A percentile compares a stretch with the other conserved stretches of the same genome.
These are phyloP conservation scores for Cyprinella venusta DNA, from an alignment of 2,797 vertebrate genomes.

Conservation along the genomic window DNA sequence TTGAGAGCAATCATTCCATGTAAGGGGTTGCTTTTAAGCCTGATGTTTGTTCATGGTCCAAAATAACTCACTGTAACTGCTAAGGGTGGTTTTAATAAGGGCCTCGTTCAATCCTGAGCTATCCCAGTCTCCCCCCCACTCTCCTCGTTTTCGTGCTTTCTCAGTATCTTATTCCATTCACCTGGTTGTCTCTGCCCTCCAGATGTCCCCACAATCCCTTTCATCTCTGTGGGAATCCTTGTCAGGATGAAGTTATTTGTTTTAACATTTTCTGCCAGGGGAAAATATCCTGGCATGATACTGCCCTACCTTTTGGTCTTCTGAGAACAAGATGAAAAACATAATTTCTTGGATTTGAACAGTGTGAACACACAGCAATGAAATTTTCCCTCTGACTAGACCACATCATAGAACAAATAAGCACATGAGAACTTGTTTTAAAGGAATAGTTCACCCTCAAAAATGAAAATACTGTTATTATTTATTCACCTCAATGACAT, in stretches of 20 bases:
- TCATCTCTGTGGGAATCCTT: constrained; percentile 61
- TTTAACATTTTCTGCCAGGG: constrained; percentile 59
- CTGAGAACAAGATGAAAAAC: constrained; percentile 39
- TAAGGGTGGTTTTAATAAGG: constrained; percentile 62
- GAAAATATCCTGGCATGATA: constrained; percentile 52
- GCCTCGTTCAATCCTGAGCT: constrained; percentile 54
- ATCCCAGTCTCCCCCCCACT: constrained; percentile 30
- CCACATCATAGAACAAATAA: constrained; percentile 35
- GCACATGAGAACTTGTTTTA: constrained; percentile 10
- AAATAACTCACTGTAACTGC: constrained; percentile 51
- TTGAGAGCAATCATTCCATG: constrained; percentile 29
- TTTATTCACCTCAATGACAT: too few relatives aligned
- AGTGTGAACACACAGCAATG: constrained; percentile 38
- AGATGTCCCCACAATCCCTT: constrained; percentile 60
- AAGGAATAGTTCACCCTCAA: constrained; percentile 3
- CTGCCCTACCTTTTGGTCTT: constrained; percentile 43
- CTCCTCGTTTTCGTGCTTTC: constrained; percentile 34
- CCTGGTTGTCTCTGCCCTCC: constrained; percentile 59
- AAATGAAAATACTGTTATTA: background rate
- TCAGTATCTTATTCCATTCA: constrained; percentile 51
- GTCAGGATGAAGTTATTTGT: constrained; percentile 61
- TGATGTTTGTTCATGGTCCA: constrained; percentile 54
- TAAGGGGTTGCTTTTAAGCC: constrained; percentile 37
- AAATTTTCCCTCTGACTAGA: constrained; percentile 19
- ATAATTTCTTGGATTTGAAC: constrained; percentile 35